Evolutionary conservation across 1,140 invertebrate genomes (phyloP), one percentile per base, ranked within the genome.

Genomic region (Nasonia vitripennis): DNA sequence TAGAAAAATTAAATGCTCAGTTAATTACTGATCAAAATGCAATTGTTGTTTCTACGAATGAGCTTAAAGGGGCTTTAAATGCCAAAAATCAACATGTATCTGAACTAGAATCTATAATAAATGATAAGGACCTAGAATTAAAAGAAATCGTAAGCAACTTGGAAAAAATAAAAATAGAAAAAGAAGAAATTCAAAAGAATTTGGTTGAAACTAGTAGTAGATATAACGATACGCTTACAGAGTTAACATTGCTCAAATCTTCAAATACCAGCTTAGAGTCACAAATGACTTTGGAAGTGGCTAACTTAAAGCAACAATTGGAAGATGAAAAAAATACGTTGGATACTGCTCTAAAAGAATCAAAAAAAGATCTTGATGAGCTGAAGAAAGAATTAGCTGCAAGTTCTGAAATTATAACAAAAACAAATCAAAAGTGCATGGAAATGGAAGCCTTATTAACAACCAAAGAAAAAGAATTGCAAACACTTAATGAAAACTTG

Each of bases 1-100:
- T 94, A 68, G 88, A 92, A 82, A 91, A 94, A 80, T 90, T 91
- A 2, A 94, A 94, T 87, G 91, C 92, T n/a, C 94, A 94, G 88
- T 87, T 95, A 20, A 91, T 93, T 87, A 88, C 81, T 70, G 93
- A 95, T 83, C 87, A 90, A 78, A 83, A 88, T 27, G 86, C 85
- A 41, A 86, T 81, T 79, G 88, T 89, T 75, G 84, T 85, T 80
- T 86, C 89, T 0, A 86, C 91, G 17, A 88, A 89, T 74, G 87
- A 91, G 75, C 84, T 91, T 9, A 88, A 87, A 0, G 86, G 89
- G 3, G 89, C 88, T 79, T 55, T 92, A 0, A 74, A 86, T 37
- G 9, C n/a, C 20, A 89, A 90, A 75, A 67, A 23, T 20, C 71
- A 87, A 45, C 81, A 77, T 74, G 68, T 86, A 34, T 55, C 31